Evolutionary conservation across 2,113 vertebrate genomes (phyloP), one percentile per base, ranked within the genome.

Genomic region (Probosciger aterrimus): DNA sequence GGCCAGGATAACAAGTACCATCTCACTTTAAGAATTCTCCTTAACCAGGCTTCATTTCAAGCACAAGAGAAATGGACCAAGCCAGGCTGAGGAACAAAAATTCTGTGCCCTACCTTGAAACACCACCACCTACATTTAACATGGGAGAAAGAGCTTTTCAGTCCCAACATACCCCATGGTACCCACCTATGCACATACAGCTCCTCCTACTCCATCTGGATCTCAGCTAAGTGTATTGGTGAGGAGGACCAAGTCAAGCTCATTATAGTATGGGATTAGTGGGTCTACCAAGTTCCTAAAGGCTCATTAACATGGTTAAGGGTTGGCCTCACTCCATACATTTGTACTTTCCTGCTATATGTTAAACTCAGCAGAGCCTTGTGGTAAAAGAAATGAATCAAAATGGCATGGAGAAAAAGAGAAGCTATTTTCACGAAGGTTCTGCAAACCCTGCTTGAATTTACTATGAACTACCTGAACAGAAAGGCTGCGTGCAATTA

Each of bases 61-160:
- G 7, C 12, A 23, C 3, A 12, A 18, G 16, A 11, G 20, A 87
- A 65, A 60, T 9, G 43, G 39, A 44, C 50, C 18, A 73, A 76
- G 27, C 13, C 30, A n/a, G 63, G 30, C 6, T 68, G 31, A 80
- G 37, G 70, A 79, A 68, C 3, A 65, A 68, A 84, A 76, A 19
- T 1, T 27, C 43, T n/a, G 16, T 47, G 35, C 12, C 14, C 5
- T 71, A 49, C 10, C 11, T 59, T 0, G 0, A 9, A 37, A 9
- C 16, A 27, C 60, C 20, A 82, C 20, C 39, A 62, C 11, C 23
- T 30, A 37, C 37, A 69, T 65, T 69, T 69, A 62, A 37, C 6
- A 44, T 4, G 31, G 30, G 22, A 35, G 47, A 90, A 57, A 80
- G 28, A 73, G 35, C 28, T 92, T 35, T 47, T 78, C 49, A 80